Base-by-base conservation (phyloP, 2,888 invertebrate genomes). In the Drosophila eohydei region DNA sequence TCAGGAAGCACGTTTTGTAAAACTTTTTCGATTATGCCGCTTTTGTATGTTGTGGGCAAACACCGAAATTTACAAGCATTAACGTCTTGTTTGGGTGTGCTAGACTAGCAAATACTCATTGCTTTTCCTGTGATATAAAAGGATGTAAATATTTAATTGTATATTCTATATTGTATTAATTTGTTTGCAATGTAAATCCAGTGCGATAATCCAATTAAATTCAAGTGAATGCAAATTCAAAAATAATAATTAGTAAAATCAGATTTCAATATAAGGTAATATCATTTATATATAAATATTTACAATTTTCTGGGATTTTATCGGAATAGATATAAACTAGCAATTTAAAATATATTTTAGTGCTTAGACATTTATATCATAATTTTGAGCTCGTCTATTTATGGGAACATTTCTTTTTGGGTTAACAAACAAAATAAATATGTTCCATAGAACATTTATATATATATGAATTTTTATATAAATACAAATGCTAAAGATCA, bases 1-100 rank as follows among this genome's bases (percentile, higher is more conserved):
- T 14, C 30, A 14, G 36, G 11, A 2, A 28, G 16, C 36, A 46
- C 46, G 58, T 36, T 44, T 28, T 46, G 28, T 44, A 14, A 55
- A 80, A 76, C 76, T 76, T 76, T 80, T 80, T 75, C 63, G 54
- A 80, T 76, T 75, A 58, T 43, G 28, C 43, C 38, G 44, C n/a
- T 36, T 66, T 57, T 61, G 66, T 54, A 32, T 60, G 43, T 43
- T 58, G 21, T 21, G 41, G 36, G 16, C 4, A 1, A 36, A 59
- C 30, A 56, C 48, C n/a, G 32, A 9, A 57, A 50, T 67, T 44
- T 43, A 57, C 51, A 52, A 50, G 34, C 8, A n/a, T 5, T 9
- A 57, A 26, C 11, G n/a, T 44, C 4, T 4, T 26, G 21, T 5
- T 16, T 12, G 8, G 6, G 7, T n/a, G 14, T 16, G 28, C 4